Conservation (phyloP, 2,113 vertebrate genomes). For the Osmerus mordax region DNA sequence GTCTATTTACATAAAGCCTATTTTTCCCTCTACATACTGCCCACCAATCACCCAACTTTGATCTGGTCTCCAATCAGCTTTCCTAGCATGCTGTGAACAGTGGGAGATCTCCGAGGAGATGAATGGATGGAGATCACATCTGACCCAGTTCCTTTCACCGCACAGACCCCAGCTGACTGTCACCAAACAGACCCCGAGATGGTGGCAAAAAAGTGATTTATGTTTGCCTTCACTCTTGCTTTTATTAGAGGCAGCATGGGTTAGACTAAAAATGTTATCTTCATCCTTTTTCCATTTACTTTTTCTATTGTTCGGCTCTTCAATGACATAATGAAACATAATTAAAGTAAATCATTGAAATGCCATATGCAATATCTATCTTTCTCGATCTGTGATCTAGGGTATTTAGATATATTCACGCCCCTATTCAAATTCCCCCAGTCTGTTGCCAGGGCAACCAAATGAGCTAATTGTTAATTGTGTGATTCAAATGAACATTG, state of each 20-base stretch:
- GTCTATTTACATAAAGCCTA: constrained; percentile 11
- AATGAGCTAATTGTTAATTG: background rate
- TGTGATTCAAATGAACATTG: background rate
- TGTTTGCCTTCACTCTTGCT: background rate
- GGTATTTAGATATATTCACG: background rate
- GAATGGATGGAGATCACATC: background rate
- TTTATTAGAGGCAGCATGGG: too few species aligned
- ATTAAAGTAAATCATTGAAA: too few species aligned
- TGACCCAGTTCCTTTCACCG: constrained; percentile 10
- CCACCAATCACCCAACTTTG: constrained; percentile 18
- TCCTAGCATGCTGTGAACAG: background rate
- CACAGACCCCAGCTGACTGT: constrained; percentile 6
- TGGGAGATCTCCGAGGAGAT: constrained; percentile 21
- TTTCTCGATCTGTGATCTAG: background rate
- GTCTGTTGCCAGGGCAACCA: background rate
- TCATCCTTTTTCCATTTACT: too few species aligned
- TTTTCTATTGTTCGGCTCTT: too few species aligned
- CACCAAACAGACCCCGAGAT: background rate
- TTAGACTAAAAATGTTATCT: too few species aligned
- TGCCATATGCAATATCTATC: too few species aligned
- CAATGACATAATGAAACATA: too few species aligned
- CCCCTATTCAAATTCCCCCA: background rate
- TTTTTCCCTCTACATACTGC: background rate
- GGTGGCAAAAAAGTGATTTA: constrained; percentile 7
- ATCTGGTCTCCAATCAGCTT: constrained; percentile 24